A percentile compares a stretch with the other conserved stretches of the same genome.
Conservation (phyloP, 2,888 invertebrate species). For the Mesochorus sp. region DNA sequence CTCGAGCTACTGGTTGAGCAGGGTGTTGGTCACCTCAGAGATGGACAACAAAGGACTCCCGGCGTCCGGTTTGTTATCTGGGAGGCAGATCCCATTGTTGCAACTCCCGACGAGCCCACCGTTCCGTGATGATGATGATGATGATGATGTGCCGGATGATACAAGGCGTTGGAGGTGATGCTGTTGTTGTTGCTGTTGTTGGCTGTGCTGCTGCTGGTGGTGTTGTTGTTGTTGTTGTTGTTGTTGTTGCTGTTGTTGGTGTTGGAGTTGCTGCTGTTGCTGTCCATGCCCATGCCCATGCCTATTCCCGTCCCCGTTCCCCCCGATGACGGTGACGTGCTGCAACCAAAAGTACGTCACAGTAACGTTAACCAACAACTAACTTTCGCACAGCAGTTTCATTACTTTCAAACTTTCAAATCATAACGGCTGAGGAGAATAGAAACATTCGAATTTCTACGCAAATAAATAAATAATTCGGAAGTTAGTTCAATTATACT, state of each 20-base stretch:
- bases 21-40: conserved; percentile 90
- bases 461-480: too few species aligned
- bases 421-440: background rate
- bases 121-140: conserved; percentile 72
- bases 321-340: conserved; percentile 80
- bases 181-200: conserved; percentile 71
- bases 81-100: conserved; percentile 81
- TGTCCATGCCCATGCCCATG: conserved; percentile 70
- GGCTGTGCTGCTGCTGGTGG: conserved; percentile 76
- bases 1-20: conserved; percentile 86
- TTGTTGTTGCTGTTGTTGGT: conserved; percentile 64
- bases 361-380: conserved; percentile 63
- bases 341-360: conserved; percentile 79
- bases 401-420: too few species aligned
- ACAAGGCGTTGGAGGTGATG: conserved; percentile 80
- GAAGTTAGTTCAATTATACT: too few species aligned
- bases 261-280: conserved; percentile 70
- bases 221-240: conserved; percentile 73
- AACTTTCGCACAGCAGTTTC: conserved; percentile 50
- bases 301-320: conserved; percentile 75
- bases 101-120: conserved; percentile 73
- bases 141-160: conserved; percentile 80
- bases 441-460: background rate
- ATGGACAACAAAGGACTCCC: conserved; percentile 90
- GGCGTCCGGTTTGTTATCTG: conserved; percentile 83